Conservation (phyloP, 2,113 vertebrate species). For the Tragelaphus scriptus region DNA sequence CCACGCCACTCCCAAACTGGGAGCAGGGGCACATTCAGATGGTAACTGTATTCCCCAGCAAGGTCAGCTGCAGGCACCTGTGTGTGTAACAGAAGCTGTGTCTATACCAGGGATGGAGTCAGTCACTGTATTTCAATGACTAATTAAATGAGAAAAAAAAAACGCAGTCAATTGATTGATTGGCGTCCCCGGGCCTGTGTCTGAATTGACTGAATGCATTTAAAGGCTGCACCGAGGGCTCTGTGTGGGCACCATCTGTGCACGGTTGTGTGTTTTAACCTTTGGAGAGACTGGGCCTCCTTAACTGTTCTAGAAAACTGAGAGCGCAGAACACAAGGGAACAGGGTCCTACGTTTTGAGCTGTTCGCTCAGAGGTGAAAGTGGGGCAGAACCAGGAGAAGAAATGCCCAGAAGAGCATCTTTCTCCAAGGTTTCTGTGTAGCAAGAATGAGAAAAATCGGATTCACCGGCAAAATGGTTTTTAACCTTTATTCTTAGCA, state of each 20-base stretch:
- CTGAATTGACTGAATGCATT: not conserved
- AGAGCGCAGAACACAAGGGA: rapidly evolving
- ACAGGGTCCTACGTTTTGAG: rapidly evolving
- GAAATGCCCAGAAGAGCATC: not conserved
- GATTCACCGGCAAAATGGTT: conserved; percentile 76
- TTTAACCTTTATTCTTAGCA: conserved; percentile 85
- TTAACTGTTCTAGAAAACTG: not conserved
- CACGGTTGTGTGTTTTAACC: not conserved
- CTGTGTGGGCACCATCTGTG: not conserved
- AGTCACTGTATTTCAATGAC: not conserved
- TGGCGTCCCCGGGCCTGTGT: not conserved
- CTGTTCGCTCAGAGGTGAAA: not conserved
- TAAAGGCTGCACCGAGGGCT: rapidly evolving
- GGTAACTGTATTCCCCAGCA: rapidly evolving
- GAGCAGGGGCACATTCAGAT: not conserved
- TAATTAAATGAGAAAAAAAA: not conserved
- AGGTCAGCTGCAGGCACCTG: rapidly evolving
- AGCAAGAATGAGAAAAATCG: conserved; percentile 68
- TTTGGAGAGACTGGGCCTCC: not conserved
- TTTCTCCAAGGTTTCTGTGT: conserved; percentile 31
- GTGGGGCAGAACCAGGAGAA: rapidly evolving
- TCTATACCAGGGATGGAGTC: not conserved
- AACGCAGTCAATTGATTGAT: not conserved
- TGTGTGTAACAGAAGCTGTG: not conserved
- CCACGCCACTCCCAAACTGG: rapidly evolving